Evolutionary conservation across 2,888 invertebrate genomes (phyloP), one percentile per base, ranked within the genome.

Genomic region (Troilus luridus): DNA sequence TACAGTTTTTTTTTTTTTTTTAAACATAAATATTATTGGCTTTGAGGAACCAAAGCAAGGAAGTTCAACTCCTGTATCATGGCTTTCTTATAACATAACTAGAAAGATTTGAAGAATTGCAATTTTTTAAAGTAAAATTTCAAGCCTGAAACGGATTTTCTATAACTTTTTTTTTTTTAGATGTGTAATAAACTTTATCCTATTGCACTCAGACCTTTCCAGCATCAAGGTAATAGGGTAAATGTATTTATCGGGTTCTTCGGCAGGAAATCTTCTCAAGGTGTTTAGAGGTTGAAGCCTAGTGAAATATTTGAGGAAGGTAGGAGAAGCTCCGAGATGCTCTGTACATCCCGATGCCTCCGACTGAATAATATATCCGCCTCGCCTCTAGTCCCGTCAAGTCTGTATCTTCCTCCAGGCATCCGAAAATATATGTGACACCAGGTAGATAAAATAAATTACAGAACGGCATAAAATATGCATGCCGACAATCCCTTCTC

Each of bases 171-270:
- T 41, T 41, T 41, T 41, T 41, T 41, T 41, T 41, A 59, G 14
- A 59, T 27, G 67, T 6, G 12, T 27, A 41, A 17, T 9, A 10
- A 41, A 17, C 41, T 41, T 41, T 17, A 41, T 41, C 27, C 17
- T 41, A 17, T 9, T 77, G 17, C 8, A 14, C 41, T 41, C 41
- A 41, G 41, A 41, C 41, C 41, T 41, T 41, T 41, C 24, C 72
- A 14, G 72, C 27, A 41, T 3, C 8, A 77, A 17, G 72, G 12
- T 77, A 77, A 77, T 77, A 77, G 8, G 27, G 27, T 77, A 77
- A 77, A 77, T 77, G 27, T 17, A 77, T 41, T 27, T 77, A 77
- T 77, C 19, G 19, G 41, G 72, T 77, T 77, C 72, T 77, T 77
- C 3, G 72, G 19, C 27, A 77, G 72, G 41, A 41, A 77, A 77